phyloP scores from a whole-genome alignment of 92 coral and sea anemone species.

The Blastomussa wellsi region DNA sequence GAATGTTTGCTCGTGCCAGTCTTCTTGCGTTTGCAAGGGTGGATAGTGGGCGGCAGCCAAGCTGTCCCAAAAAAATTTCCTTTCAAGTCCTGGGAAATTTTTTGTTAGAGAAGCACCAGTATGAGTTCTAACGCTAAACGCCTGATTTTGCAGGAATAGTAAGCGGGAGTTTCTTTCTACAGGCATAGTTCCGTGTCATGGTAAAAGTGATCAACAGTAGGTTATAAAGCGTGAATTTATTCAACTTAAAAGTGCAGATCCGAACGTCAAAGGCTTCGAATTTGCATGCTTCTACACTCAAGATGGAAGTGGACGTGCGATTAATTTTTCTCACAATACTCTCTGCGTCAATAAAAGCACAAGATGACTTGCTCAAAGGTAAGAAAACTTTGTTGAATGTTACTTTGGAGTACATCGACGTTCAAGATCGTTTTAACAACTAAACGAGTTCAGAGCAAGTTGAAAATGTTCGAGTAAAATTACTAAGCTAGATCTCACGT shows the following conservation, averaged over 20 bases:
- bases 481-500: background rate
- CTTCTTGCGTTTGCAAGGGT: background rate
- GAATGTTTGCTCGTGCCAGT: conserved; percentile 1
- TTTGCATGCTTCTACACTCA: background rate
- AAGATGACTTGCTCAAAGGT: conserved; percentile 30
- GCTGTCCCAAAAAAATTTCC: background rate
- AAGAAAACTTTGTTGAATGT: background rate
- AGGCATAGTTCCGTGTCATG: background rate
- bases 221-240: background rate
- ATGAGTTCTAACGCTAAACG: background rate
- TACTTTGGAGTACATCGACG: background rate
- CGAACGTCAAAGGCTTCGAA: background rate
- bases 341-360: conserved; percentile 16
- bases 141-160: background rate
- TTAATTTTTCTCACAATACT: conserved; percentile 21
- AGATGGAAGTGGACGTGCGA: conserved; percentile 43
- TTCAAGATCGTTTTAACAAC: background rate
- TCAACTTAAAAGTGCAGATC: background rate
- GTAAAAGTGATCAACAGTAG: background rate
- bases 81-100: conserved; percentile 15
- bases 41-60: conserved; percentile 33
- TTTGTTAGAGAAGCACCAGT: background rate
- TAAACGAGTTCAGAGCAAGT: background rate
- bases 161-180: background rate
- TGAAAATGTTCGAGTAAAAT: background rate